Percentiles rank a stretch among this genome's conserved stretches.
phyloP scores from a whole-genome alignment of 92 coral and sea anemone genomes.

The Blastomussa wellsi region DNA sequence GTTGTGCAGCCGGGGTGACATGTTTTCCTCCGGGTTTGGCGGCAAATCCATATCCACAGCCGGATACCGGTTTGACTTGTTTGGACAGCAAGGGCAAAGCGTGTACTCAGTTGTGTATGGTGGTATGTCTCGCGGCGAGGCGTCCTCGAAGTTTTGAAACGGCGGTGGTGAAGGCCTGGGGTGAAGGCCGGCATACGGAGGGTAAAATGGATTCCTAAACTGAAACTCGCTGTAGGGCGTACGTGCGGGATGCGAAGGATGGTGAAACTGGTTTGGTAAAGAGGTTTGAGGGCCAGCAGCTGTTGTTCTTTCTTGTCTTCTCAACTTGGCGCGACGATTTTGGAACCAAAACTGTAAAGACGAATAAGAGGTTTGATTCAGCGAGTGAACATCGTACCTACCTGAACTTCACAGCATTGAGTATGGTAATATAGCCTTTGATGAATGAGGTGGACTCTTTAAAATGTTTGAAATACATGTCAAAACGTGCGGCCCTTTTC shows the following conservation, averaged over 20 bases:
- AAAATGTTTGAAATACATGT: no score
- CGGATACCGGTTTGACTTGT: slow-evolving; percentile 14
- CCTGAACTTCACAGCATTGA: no score
- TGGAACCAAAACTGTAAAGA: slow-evolving; percentile 39
- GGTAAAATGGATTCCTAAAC: not conserved
- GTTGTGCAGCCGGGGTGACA: not conserved
- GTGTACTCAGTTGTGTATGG: not conserved
- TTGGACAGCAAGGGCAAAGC: slow-evolving; percentile 21
- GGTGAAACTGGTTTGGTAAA: slow-evolving; percentile 18
- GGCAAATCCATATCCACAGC: not conserved
- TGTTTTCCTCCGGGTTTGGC: not conserved
- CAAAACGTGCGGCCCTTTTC: no score
- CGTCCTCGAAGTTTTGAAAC: not conserved
- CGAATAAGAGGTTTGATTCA: no score
- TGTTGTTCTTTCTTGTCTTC: slow-evolving; percentile 7
- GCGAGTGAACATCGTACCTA: no score
- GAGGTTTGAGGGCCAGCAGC: not conserved
- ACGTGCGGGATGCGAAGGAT: not conserved
- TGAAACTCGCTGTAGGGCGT: not conserved
- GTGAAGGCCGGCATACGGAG: not conserved
- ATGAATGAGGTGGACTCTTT: no score
- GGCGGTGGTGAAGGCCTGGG: slow-evolving; percentile 2
- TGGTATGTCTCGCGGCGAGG: not conserved
- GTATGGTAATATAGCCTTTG: no score
- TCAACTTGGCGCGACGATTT: slow-evolving; percentile 37